phyloP scores from a whole-genome alignment of 2,113 vertebrate species.

The Oncorhynchus tshawytscha region DNA sequence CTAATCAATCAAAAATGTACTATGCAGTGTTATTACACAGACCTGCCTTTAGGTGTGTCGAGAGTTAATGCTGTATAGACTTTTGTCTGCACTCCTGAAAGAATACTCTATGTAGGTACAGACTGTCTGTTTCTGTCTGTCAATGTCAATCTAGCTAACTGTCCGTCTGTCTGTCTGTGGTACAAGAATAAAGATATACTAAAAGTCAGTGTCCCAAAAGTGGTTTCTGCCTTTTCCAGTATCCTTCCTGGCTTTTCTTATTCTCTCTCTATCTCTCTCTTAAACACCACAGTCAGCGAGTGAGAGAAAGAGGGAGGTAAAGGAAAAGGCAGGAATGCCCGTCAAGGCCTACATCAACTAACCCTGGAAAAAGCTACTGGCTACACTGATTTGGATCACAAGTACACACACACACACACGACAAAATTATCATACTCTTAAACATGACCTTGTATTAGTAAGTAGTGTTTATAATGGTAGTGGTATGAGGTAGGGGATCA shows the following conservation, averaged over 20 bases:
- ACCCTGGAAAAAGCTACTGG: constrained; percentile 41
- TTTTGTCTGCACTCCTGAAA: neutral
- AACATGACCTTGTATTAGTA: constrained; percentile 52
- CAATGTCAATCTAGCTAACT: neutral
- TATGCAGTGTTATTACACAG: neutral
- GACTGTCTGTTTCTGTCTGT: constrained; percentile 54
- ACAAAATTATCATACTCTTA: constrained; percentile 45
- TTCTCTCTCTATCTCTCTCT: constrained; percentile 18
- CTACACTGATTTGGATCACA: constrained; percentile 56
- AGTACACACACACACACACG: constrained; percentile 28
- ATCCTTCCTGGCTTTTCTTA: constrained; percentile 28
- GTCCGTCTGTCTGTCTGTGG: constrained; percentile 9
- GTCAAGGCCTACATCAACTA: constrained; percentile 39
- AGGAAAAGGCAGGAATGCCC: constrained; percentile 23
- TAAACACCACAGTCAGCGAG: neutral
- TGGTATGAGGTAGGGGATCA: constrained; percentile 30
- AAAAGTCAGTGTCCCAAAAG: constrained; percentile 6
- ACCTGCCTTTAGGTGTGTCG: neutral
- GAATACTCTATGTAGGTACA: constrained; percentile 19
- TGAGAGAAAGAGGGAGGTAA: constrained; percentile 21
- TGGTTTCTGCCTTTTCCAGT: constrained; percentile 32
- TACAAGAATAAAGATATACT: constrained; percentile 24
- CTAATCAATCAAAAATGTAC: neutral
- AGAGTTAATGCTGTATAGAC: neutral
- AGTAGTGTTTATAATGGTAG: constrained; percentile 38